phyloP scores from a whole-genome alignment of 2,113 vertebrate genomes.

The Gobius niger region DNA sequence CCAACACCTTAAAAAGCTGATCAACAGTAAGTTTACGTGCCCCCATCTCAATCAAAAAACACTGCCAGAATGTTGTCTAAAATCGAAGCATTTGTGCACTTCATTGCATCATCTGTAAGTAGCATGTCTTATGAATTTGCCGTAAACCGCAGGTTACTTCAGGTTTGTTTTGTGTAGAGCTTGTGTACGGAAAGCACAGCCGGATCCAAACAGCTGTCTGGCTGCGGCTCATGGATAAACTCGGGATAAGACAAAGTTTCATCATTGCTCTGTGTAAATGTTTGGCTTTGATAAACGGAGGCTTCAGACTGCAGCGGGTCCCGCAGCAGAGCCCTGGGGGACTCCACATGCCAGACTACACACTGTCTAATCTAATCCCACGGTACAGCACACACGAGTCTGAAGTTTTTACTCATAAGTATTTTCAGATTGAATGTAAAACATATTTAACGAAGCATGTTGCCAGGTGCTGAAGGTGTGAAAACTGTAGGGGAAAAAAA shows the following conservation, averaged over 20 bases:
- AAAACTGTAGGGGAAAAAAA: no score
- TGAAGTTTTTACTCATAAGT: background rate
- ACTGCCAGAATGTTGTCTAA: no score
- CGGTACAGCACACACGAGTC: background rate
- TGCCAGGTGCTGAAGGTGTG: no score
- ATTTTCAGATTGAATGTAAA: background rate
- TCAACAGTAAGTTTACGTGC: no score
- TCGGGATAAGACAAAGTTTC: conserved; percentile 45
- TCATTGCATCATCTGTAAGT: background rate
- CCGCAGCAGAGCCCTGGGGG: background rate
- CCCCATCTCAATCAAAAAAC: no score
- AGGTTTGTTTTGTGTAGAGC: conserved; percentile 14
- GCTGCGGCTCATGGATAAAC: conserved; percentile 22
- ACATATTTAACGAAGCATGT: no score
- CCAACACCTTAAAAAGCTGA: no score
- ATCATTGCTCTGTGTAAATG: conserved; percentile 27
- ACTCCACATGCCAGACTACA: background rate
- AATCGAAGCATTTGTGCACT: background rate
- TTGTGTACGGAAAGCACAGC: conserved; percentile 8
- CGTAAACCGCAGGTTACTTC: conserved; percentile 5
- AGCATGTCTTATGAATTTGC: background rate
- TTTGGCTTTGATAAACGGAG: conserved; percentile 34
- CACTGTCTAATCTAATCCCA: background rate
- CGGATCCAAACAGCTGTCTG: conserved; percentile 19
- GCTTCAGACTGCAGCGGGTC: conserved; percentile 4